Percentiles rank a stretch among this genome's conserved stretches.
Conservation (phyloP, 2,797 vertebrate genomes). For the Fistularia tabacaria region DNA sequence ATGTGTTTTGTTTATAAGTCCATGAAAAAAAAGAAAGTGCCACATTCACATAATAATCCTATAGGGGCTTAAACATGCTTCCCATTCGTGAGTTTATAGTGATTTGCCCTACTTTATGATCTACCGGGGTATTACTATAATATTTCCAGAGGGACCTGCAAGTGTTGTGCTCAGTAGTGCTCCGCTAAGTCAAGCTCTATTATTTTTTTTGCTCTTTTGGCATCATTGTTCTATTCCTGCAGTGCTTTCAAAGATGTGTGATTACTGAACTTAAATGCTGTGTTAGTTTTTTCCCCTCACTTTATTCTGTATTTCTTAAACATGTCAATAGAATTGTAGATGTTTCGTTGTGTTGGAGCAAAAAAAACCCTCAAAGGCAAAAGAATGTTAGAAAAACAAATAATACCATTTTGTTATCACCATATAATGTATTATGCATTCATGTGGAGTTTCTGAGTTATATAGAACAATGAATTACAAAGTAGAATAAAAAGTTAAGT, state of each 20-base stretch:
- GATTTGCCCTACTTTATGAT: slow-evolving; percentile 51
- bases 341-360: too few species aligned
- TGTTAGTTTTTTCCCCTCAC: too few species aligned
- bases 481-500: too few species aligned
- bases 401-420: too few species aligned
- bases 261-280: slow-evolving; percentile 1
- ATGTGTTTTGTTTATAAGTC: slow-evolving; percentile 14
- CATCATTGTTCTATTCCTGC: not conserved
- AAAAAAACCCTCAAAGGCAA: too few species aligned
- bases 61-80: slow-evolving; percentile 29
- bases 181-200: slow-evolving; percentile 27
- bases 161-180: slow-evolving; percentile 25
- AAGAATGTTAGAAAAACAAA: too few species aligned
- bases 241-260: not conserved
- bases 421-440: too few species aligned
- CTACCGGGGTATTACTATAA: slow-evolving; percentile 33
- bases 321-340: not conserved
- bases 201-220: not conserved
- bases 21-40: slow-evolving; percentile 10
- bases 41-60: slow-evolving; percentile 32
- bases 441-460: too few species aligned
- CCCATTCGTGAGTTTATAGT: slow-evolving; percentile 41
- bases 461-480: too few species aligned
- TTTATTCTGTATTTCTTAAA: not conserved
- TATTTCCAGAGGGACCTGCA: slow-evolving; percentile 46